Percentiles rank a stretch among this genome's conserved stretches.
phyloP scores from a whole-genome alignment of 23 tunicate genomes.

The Ciona savignyi region DNA sequence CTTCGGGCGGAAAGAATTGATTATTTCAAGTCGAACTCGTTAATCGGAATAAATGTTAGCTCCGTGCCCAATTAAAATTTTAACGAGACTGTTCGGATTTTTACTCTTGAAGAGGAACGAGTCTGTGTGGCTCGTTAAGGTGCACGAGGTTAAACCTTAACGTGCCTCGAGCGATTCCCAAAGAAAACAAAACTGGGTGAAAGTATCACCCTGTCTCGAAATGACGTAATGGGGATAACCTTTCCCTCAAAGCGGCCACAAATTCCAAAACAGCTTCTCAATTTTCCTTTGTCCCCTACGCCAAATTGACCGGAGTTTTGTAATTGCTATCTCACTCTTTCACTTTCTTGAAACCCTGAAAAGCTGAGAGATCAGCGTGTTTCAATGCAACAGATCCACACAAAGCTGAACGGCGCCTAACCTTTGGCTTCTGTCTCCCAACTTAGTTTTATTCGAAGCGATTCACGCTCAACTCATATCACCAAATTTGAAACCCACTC shows the following conservation, averaged over 20 bases:
- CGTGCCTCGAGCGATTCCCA: too few species aligned
- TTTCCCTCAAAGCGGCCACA: neutral
- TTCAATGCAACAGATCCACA: neutral
- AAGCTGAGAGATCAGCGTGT: neutral
- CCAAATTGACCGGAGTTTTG: neutral
- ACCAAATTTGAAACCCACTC: too few species aligned
- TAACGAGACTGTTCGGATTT: too few species aligned
- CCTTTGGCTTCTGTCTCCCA: neutral
- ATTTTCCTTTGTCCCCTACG: neutral
- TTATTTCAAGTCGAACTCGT: neutral
- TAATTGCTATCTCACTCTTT: neutral
- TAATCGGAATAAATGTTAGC: too few species aligned
- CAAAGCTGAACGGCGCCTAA: neutral
- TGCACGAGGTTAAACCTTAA: too few species aligned
- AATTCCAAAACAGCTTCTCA: neutral
- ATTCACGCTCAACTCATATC: too few species aligned
- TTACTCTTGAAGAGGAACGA: too few species aligned
- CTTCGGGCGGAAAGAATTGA: neutral
- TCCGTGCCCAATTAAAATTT: too few species aligned
- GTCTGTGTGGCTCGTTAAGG: too few species aligned
- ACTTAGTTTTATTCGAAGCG: neutral
- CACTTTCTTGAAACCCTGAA: neutral
- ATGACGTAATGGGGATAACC: neutral
- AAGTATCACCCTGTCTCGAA: neutral
- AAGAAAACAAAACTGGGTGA: neutral